Evolutionary conservation across 35 echinoderm and acorn worm genomes (phyloP).

Genomic region (Apostichopus californicus): DNA sequence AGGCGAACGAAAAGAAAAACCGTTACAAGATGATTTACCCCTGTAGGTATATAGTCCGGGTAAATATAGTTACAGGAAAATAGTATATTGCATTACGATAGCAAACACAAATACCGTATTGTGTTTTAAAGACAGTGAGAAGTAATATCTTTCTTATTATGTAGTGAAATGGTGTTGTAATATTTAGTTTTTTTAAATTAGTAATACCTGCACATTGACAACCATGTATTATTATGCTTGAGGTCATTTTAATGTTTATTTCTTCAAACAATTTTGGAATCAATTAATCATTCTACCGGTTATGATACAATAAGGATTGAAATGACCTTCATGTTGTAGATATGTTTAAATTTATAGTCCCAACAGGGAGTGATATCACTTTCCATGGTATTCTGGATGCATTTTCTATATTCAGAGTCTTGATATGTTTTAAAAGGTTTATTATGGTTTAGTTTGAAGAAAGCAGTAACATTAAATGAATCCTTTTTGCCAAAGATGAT

Average conservation of each 20-base stretch:
- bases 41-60: background rate
- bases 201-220: background rate
- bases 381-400: background rate
- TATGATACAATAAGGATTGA: background rate
- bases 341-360: no score
- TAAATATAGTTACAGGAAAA: no score
- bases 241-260: no score
- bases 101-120: no score
- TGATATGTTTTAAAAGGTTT: background rate
- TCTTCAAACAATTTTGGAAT: no score
- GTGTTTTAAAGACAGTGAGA: no score
- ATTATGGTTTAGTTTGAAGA: background rate
- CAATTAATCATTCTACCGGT: background rate
- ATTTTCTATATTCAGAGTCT: background rate
- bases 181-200: background rate
- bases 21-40: background rate
- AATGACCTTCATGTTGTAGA: no score
- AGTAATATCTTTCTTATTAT: no score
- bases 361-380: no score
- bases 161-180: background rate
- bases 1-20: background rate
- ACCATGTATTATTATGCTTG: background rate
- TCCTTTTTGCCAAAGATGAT: conserved; percentile 43
- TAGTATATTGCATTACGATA: no score
- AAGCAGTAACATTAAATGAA: background rate